These are phyloP conservation scores for Therioaphis trifolii DNA, from an alignment of 2,888 invertebrate genomes.

Conservation along the genomic window DNA sequence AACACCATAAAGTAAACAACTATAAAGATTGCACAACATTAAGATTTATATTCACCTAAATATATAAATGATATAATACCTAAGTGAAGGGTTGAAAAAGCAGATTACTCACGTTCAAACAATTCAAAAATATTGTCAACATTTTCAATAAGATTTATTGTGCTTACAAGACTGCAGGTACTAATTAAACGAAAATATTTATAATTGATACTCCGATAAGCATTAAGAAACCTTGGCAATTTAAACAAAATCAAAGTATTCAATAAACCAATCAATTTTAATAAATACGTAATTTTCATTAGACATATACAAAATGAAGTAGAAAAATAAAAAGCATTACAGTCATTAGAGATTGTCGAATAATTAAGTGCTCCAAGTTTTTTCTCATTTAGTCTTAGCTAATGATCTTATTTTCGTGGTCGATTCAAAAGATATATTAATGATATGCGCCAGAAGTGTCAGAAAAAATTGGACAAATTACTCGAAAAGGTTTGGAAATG, in stretches of 20 bases:
- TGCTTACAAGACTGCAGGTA: not conserved
- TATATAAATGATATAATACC: not conserved
- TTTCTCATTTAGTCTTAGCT: constrained; percentile 38
- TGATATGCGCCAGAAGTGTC: constrained; percentile 44
- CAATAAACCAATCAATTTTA: constrained; percentile 18
- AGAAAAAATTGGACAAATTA: constrained; percentile 62
- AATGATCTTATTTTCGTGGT: constrained; percentile 55
- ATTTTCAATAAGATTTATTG: not conserved
- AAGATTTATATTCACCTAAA: too few relatives aligned
- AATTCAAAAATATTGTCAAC: not conserved
- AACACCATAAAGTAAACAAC: too few relatives aligned
- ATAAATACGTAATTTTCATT: constrained; percentile 52
- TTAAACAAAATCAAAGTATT: constrained; percentile 8
- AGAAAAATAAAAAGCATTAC: constrained; percentile 38
- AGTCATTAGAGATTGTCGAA: constrained; percentile 48
- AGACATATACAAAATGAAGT: constrained; percentile 41
- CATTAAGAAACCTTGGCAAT: constrained; percentile 27
- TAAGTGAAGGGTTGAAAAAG: not conserved
- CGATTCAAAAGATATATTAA: constrained; percentile 62
- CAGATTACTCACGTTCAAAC: not conserved
- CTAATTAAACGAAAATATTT: constrained; percentile 7
- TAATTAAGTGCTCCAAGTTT: constrained; percentile 60
- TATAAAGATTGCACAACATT: too few relatives aligned
- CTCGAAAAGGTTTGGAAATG: constrained; percentile 52
- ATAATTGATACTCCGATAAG: constrained; percentile 13